phyloP scores from a whole-genome alignment of 2,113 vertebrate species.

The Archocentrus centrarchus region DNA sequence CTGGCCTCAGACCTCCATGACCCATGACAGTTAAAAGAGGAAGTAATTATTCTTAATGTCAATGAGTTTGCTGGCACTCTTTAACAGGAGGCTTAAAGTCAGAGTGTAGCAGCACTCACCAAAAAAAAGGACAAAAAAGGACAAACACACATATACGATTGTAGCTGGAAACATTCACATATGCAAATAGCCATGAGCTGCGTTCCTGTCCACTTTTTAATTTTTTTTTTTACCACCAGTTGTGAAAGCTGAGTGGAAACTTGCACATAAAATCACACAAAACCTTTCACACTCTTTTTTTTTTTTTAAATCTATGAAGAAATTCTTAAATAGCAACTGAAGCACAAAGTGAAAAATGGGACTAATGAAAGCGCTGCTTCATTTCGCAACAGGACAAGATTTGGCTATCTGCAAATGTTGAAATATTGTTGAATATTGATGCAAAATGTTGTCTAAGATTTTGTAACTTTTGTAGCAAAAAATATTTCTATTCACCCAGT shows the following conservation, averaged over 20 bases:
- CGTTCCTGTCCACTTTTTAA: background rate
- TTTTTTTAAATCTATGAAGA: background rate
- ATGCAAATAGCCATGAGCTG: background rate
- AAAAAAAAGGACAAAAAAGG: background rate
- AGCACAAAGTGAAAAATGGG: background rate
- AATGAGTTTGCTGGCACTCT: slow-evolving; percentile 22
- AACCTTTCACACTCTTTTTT: slow-evolving; percentile 4
- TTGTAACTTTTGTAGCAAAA: background rate
- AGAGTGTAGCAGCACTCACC: slow-evolving; percentile 16
- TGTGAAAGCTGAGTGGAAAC: slow-evolving; percentile 13
- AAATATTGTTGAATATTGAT: background rate
- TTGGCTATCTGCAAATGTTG: background rate
- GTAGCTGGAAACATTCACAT: background rate
- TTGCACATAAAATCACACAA: background rate
- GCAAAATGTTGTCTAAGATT: background rate
- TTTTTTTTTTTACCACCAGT: background rate
- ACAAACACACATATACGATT: background rate
- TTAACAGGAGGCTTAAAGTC: slow-evolving; percentile 13
- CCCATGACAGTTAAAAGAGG: slow-evolving; percentile 55
- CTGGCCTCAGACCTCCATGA: slow-evolving; percentile 49
- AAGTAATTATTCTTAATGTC: slow-evolving; percentile 55
- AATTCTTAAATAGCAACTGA: background rate
- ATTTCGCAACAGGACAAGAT: slow-evolving; percentile 1
- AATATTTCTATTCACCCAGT: background rate
- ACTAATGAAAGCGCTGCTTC: background rate